Percentiles rank a stretch among this genome's conserved stretches.
Conservation (phyloP, 2,113 vertebrate species). For the Oceanodroma tethys region DNA sequence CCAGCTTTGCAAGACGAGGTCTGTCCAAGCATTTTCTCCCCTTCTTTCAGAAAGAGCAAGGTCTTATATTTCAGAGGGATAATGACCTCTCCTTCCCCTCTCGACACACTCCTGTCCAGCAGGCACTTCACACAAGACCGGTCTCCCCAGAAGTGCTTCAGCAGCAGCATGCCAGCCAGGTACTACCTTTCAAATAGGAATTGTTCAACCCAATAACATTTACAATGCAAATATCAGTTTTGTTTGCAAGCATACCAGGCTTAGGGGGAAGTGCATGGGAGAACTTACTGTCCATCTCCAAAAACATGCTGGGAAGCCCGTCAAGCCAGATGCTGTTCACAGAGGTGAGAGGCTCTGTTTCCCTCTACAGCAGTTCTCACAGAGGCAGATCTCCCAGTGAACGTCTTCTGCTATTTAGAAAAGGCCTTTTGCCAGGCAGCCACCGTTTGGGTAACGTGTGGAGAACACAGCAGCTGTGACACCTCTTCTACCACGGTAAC, state of each 20-base stretch:
- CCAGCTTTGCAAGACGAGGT: background rate
- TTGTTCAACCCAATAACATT: background rate
- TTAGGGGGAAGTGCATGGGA: background rate
- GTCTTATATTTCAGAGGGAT: background rate
- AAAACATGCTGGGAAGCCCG: background rate
- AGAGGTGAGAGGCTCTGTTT: background rate
- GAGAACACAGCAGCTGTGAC: background rate
- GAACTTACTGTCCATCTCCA: background rate
- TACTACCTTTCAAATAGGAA: background rate
- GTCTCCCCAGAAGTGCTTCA: background rate
- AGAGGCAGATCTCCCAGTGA: background rate
- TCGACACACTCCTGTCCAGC: background rate
- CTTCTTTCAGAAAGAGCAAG: background rate
- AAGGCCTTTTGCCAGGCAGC: background rate
- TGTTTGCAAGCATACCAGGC: background rate
- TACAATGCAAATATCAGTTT: background rate
- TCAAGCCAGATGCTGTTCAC: background rate
- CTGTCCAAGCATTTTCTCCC: background rate
- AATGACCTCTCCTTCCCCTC: background rate
- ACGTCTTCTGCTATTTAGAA: background rate
- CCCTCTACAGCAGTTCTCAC: background rate
- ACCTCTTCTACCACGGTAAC: background rate
- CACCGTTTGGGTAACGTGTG: fast-evolving
- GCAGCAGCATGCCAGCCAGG: background rate
- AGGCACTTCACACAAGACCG: background rate